Base-by-base conservation (phyloP, 1,140 invertebrate species). In the Papilio polyxenes region DNA sequence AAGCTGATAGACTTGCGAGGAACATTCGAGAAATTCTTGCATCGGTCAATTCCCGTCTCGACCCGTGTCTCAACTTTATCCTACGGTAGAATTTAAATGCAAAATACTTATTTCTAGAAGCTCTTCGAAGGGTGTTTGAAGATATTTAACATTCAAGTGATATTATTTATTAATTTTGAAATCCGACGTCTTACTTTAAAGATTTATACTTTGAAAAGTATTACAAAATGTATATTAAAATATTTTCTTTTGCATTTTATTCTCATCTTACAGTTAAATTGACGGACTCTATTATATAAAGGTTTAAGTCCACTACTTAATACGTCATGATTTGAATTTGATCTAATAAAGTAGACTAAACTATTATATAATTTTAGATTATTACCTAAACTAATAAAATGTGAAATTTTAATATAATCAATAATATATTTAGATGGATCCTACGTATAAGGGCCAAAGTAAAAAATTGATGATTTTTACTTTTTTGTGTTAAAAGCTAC, bases 31-130 rank as follows among this genome's bases (percentile, higher is more conserved):
- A 37, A 69, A 69, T 69, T 69, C 65, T 37, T 69, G 65, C 23
- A 15, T 69, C 65, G 65, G 65, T 69, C 65, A 65, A 65, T n/a
- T 69, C 65, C 62, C 65, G 65, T 37, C 65, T 69, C 65, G 65
- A 69, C 65, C 10, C 65, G 10, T 37, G 23, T 10, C 3, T 69
- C 65, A 37, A 69, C 65, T 69, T 69, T 69, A 69, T 69, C 65
- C 65, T 37, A 37, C 23, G 23, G 11, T 0, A 13, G 65, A 37
- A 69, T 69, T 69, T 37, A 69, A 69, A 69, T 69, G 65, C 65
- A 69, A 69, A 37, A 69, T 69, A 9, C 23, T 65, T 65, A 65
- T 69, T 37, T 69, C 11, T 37, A 69, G 31, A 51, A 51, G n/a
- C 75, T 23, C 8, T 53, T 76, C 48, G 48, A 53, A 13, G 13